Evolutionary conservation across 1,140 invertebrate genomes (phyloP).

Genomic region (Magallana angulata): DNA sequence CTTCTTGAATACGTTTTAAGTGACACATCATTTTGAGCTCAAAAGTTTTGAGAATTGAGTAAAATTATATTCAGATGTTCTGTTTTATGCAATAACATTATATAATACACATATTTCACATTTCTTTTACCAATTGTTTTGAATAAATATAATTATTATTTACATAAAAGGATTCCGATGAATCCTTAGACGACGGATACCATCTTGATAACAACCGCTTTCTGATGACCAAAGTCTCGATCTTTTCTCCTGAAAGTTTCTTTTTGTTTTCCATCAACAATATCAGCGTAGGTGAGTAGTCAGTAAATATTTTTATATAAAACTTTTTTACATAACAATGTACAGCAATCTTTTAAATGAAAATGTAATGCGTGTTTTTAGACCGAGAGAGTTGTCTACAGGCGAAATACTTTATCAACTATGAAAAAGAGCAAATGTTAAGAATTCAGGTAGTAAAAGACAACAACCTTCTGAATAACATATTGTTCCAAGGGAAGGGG

Average conservation of each 20-base stretch:
- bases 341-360: too few species aligned
- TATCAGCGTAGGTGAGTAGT: background rate
- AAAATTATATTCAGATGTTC: too few species aligned
- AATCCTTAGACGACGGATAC: background rate
- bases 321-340: too few species aligned
- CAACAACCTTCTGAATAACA: background rate
- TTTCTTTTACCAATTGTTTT: too few species aligned
- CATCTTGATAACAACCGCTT: background rate
- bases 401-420: background rate
- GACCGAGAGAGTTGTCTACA: background rate
- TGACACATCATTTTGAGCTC: too few species aligned
- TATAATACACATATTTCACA: too few species aligned
- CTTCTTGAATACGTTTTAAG: too few species aligned
- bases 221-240: background rate
- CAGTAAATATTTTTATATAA: too few species aligned
- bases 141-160: too few species aligned
- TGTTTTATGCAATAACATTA: too few species aligned
- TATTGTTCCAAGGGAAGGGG: background rate
- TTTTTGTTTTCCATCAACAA: background rate
- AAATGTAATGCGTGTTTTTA: background rate
- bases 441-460: background rate
- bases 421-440: background rate
- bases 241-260: background rate
- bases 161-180: background rate
- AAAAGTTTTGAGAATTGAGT: background rate